These are phyloP conservation scores for Beaufortia kweichowensis DNA, from an alignment of 2,113 vertebrate species.

Conservation along the genomic window DNA sequence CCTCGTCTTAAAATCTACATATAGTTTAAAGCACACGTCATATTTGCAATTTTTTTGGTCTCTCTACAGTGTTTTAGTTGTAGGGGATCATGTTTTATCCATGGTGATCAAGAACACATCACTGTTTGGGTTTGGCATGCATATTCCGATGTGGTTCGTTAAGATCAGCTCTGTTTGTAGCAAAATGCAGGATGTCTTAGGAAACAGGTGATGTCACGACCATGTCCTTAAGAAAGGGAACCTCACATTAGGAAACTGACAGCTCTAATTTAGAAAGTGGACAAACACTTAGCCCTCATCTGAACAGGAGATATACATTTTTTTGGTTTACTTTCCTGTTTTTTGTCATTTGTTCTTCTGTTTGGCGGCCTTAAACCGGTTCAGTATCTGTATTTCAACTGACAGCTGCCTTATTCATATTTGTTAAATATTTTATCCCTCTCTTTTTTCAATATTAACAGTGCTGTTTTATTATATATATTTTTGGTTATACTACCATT, in stretches of 20 bases:
- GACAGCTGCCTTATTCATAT: constrained; percentile 61
- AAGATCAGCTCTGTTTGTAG: neutral
- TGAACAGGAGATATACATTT: constrained; percentile 40
- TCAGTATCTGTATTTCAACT: constrained; percentile 66
- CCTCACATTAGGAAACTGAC: constrained; percentile 8
- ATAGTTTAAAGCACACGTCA: neutral
- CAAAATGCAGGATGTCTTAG: neutral
- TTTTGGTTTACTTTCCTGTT: constrained; percentile 51
- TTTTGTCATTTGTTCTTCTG: neutral
- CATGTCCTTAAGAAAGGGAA: constrained; percentile 22
- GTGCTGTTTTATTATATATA: constrained; percentile 59
- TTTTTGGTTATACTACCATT: constrained; percentile 68
- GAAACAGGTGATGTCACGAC: neutral
- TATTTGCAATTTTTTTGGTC: neutral
- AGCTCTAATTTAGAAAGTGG: neutral
- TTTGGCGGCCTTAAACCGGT: constrained; percentile 30
- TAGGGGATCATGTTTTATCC: constrained; percentile 6
- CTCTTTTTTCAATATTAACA: constrained; percentile 42
- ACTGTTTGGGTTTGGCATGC: neutral
- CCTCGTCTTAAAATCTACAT: neutral
- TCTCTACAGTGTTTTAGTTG: constrained; percentile 41
- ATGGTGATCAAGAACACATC: neutral
- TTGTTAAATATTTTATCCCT: constrained; percentile 27
- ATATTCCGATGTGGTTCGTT: neutral
- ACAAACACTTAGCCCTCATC: constrained; percentile 5